These are phyloP conservation scores for Steinernema feltiae DNA, from an alignment of 1,140 invertebrate genomes.

Conservation along the genomic window DNA sequence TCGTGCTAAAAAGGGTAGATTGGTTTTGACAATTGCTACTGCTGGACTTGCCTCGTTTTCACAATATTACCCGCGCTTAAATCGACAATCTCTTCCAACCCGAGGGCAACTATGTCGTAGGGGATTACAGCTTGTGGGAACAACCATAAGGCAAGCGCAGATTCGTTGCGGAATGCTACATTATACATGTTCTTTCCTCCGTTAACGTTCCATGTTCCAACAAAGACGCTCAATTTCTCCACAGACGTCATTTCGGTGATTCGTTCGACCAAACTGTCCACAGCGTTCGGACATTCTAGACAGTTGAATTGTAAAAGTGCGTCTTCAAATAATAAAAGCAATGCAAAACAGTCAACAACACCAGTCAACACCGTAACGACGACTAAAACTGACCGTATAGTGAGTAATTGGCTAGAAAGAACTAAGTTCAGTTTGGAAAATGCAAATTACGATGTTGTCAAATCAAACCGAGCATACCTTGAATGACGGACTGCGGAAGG, in stretches of 20 bases:
- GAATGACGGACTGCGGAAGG: conserved; percentile 77
- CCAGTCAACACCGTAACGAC: conserved; percentile 12
- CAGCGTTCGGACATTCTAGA: conserved; percentile 60
- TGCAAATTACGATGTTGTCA: no score
- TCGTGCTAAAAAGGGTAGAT: conserved; percentile 65
- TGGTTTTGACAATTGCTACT: not conserved
- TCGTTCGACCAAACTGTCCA: conserved; percentile 64
- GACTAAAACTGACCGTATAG: conserved; percentile 42
- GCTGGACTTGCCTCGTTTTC: conserved; percentile 69
- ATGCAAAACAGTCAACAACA: conserved; percentile 11
- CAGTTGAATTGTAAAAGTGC: not conserved
- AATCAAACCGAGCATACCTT: conserved; percentile 63
- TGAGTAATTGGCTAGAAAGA: conserved; percentile 45
- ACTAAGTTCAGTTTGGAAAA: conserved; percentile 25
- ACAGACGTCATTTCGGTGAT: conserved; percentile 75
- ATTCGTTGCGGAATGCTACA: conserved; percentile 82
- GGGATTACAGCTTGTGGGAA: conserved; percentile 65
- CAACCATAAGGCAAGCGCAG: conserved; percentile 86
- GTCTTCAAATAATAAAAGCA: conserved; percentile 7
- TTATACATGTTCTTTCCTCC: conserved; percentile 81
- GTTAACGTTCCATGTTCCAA: conserved; percentile 98
- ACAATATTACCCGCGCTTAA: conserved; percentile 96
- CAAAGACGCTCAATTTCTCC: conserved; percentile 71
- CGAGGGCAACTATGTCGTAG: conserved; percentile 78
- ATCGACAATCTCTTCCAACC: conserved; percentile 99